A percentile compares a stretch with the other conserved stretches of the same genome.
Conservation (phyloP, 2,797 vertebrate genomes). For the Pangasius sanitwongsei region DNA sequence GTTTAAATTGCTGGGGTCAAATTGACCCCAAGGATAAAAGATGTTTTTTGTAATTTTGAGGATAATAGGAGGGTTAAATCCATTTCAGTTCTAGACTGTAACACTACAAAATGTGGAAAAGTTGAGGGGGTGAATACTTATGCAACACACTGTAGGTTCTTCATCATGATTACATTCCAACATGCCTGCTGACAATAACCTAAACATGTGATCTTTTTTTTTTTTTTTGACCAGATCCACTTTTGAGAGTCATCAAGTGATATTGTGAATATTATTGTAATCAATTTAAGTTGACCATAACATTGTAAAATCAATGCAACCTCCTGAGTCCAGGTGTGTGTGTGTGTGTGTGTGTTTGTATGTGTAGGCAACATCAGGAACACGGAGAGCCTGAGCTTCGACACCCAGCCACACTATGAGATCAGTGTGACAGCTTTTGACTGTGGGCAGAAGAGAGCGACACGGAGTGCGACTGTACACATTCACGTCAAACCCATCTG, state of each 20-base stretch:
- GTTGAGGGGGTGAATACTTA: not conserved
- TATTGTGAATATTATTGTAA: not conserved
- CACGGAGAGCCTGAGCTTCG: constrained; percentile 91
- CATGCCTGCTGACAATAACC: not conserved
- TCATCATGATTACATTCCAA: not conserved
- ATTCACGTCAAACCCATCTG: constrained; percentile 94
- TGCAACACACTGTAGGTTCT: not conserved
- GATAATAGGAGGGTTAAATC: not conserved
- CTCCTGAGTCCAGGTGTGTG: not conserved
- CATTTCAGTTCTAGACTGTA: not conserved
- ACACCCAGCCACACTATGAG: constrained; percentile 87
- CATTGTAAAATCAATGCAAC: not conserved
- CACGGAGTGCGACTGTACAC: constrained; percentile 82
- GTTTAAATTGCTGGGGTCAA: no score
- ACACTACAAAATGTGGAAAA: not conserved
- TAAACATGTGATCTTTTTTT: not conserved
- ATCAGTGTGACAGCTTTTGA: constrained; percentile 93
- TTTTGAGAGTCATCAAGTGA: not conserved
- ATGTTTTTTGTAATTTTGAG: no score
- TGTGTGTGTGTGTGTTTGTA: constrained; percentile 36
- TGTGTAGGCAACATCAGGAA: constrained; percentile 90
- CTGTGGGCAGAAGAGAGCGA: constrained; percentile 90
- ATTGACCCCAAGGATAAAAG: no score
- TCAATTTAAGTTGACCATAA: not conserved
- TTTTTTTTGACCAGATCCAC: not conserved